These are phyloP conservation scores for Drepana falcataria DNA, from an alignment of 2,888 invertebrate genomes.

Conservation along the genomic window DNA sequence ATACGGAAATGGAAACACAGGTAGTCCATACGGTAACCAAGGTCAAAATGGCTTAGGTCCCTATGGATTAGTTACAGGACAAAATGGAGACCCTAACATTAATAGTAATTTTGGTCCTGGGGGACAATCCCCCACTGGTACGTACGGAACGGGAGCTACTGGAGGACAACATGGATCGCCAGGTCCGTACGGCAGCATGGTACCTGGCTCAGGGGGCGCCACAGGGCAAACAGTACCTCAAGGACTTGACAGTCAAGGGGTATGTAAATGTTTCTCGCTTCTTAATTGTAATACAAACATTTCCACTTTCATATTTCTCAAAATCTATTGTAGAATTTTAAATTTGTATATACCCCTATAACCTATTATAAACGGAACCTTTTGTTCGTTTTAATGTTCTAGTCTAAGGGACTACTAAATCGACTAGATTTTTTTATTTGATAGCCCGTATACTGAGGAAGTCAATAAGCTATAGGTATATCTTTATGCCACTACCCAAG, in stretches of 20 bases:
- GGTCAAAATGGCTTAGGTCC: neutral
- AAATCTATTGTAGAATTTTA: too few relatives aligned
- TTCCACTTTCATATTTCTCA: too few relatives aligned
- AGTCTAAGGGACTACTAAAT: too few relatives aligned
- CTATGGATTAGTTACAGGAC: neutral
- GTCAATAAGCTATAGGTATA: too few relatives aligned
- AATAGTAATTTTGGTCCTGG: neutral
- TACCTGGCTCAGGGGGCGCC: neutral
- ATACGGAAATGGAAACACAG: neutral
- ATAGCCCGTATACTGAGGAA: too few relatives aligned
- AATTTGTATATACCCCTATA: too few relatives aligned
- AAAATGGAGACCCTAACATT: neutral
- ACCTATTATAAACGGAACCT: too few relatives aligned
- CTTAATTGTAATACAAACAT: too few relatives aligned
- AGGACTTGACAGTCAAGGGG: slow-evolving; percentile 24
- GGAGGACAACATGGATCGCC: neutral
- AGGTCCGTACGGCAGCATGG: neutral
- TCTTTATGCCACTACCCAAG: too few relatives aligned
- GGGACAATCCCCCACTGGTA: neutral
- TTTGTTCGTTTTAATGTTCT: too few relatives aligned
- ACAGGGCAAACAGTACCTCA: neutral
- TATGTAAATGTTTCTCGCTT: slow-evolving; percentile 15
- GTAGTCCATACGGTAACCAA: neutral
- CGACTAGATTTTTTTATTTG: too few relatives aligned
- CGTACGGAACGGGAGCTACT: neutral